Base-by-base conservation (phyloP, 1,140 invertebrate species). In the Olivierus martensii region DNA sequence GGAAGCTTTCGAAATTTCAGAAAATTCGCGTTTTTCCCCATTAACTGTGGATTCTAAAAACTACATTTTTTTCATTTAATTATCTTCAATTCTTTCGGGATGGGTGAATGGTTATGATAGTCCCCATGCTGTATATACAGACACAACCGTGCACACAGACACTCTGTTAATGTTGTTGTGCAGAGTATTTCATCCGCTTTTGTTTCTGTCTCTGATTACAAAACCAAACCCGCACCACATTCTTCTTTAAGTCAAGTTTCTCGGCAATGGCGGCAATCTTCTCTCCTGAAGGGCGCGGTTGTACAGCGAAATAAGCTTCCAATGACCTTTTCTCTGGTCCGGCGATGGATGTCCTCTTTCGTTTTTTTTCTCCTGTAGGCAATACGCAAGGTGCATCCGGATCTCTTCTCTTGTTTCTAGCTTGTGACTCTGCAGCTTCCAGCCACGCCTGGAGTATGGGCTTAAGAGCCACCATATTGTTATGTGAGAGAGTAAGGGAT, bases 391-490 rank as follows among this genome's bases (percentile, higher is more conserved):
- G 87, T 5, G 86, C 86, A 66, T 91, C 88, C 0, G 87, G 87
- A 66, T 91, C 87, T 37, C 87, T 73, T 56, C 87, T 69, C 64
- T 90, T 91, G 71, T 49, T 47, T 35, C 43, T 41, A 1, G 87
- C 87, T 63, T 92, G 87, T 19, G 87, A 87, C 68, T 97, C 93
- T 0, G 94, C 95, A 65, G 98, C 94, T 66, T 99, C 94, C 6
- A 99, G 75, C 96, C 96, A 99, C 18, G 95, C 91, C 67, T 96
- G 92, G 3, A 99, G 78, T 46, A 99, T 96, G 3, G 96, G 96
- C 69, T 99, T 99, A n/a, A 99, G 73, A 2, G 96, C 96, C 61
- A 99, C 95, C 96, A 99, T 99, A 69, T 99, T 99, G 75, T 99
- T 99, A 72, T 99, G 95, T 51, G 89, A 94, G 4, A 99, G 75